Evolutionary conservation across 2,113 vertebrate genomes (phyloP), one percentile per base, ranked within the genome.

Genomic region (Noturus placidus): DNA sequence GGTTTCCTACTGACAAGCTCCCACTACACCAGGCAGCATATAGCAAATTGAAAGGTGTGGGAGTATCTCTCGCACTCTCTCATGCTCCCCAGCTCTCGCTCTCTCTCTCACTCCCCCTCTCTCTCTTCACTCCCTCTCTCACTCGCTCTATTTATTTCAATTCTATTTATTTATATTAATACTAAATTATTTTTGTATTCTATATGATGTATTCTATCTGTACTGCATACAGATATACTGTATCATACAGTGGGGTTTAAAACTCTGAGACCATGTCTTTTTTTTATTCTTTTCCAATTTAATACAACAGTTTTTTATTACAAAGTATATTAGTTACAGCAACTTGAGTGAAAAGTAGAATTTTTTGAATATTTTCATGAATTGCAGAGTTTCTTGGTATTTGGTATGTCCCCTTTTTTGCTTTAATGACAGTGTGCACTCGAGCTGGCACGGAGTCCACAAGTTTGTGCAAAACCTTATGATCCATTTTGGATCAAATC

Each of bases 21-120:
- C 61, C 56, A 86, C 87, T 85, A 89, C 33, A 88, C 81, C 89
- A 88, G 69, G 89, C 92, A 88, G 92, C 93, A 93, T 89, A 92
- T 92, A 94, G 94, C 90, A 82, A 86, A 89, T 92, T 91, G 89
- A 90, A 95, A 94, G 91, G 93, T 95, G 95, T 95, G 94, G 95
- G 95, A 94, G 95, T 94, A 93, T 90, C 89, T 86, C 61, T 65
- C 57, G 8, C 90, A 76, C 25, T 85, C 89, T 89, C 85, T 89
- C 85, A 88, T 88, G 85, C 69, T 82, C 87, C 79, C 89, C 87
- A 74, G 84, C 79, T 88, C 82, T 86, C 83, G 42, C 89, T 86
- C 89, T 90, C 89, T 85, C 90, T 82, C 20, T 82, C 89, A 88
- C 90, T 90, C 86, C 88, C 90, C 85, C n/a, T 2, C 72, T 1